These are phyloP conservation scores for Catonia carolina DNA, from an alignment of 2,888 invertebrate species.

Conservation along the genomic window DNA sequence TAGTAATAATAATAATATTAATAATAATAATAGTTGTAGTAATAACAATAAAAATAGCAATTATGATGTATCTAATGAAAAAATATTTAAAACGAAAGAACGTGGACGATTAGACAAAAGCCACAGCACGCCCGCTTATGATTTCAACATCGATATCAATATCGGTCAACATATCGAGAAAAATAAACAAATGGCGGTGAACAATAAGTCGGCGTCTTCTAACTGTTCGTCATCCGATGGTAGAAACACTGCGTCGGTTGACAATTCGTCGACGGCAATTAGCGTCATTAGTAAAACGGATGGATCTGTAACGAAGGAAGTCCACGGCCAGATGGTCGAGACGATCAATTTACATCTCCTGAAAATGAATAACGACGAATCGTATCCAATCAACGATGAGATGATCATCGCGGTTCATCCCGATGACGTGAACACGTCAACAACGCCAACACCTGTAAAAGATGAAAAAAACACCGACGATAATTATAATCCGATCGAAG, in stretches of 20 bases:
- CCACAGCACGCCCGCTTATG: slow-evolving; percentile 76
- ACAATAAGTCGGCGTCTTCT: slow-evolving; percentile 10
- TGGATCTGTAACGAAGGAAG: slow-evolving; percentile 23
- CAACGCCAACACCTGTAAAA: slow-evolving; percentile 12
- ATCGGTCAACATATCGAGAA: slow-evolving; percentile 12
- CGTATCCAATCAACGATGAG: too few relatives aligned
- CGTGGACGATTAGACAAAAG: slow-evolving; percentile 67
- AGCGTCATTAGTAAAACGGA: too few relatives aligned
- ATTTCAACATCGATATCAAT: slow-evolving; percentile 46
- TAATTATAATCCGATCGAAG: not conserved
- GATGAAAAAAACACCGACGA: slow-evolving; percentile 16
- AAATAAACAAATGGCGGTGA: not conserved
- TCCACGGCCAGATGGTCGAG: slow-evolving; percentile 33
- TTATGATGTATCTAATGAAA: slow-evolving; percentile 2
- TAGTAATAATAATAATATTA: slow-evolving; percentile 28
- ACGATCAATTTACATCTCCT: slow-evolving; percentile 34
- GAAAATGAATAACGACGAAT: slow-evolving; percentile 31
- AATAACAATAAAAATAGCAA: not conserved
- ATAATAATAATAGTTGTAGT: not conserved
- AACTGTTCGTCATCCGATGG: slow-evolving; percentile 12
- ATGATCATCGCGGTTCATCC: too few relatives aligned
- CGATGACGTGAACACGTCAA: not conserved
- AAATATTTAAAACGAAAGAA: slow-evolving; percentile 35
- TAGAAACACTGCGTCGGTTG: slow-evolving; percentile 9
- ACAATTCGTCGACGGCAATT: not conserved